Conservation (phyloP, 2,797 vertebrate species). For the Podargus strigoides region DNA sequence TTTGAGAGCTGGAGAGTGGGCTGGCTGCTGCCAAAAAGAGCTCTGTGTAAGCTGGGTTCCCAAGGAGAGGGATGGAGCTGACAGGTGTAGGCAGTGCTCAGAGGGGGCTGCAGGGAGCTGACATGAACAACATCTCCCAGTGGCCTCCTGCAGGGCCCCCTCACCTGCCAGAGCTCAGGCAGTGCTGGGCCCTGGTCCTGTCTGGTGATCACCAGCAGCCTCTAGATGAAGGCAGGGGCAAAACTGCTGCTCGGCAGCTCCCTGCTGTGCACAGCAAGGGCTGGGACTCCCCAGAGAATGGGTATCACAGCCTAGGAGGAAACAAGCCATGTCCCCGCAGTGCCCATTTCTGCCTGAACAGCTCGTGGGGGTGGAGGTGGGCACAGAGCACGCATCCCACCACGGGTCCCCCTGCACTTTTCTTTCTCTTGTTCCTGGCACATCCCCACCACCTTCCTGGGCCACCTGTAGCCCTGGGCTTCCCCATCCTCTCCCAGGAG, state of each 20-base stretch:
- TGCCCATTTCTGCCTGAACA: not conserved
- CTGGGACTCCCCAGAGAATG: not conserved
- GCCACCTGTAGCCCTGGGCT: not conserved
- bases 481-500: not conserved
- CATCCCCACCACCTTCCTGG: not conserved
- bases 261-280: accelerated
- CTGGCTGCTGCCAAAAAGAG: not conserved
- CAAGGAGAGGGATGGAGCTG: not conserved
- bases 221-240: not conserved
- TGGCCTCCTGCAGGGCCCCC: not conserved
- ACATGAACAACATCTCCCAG: accelerated
- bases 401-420: not conserved
- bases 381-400: not conserved
- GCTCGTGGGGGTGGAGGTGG: not conserved
- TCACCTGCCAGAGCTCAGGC: not conserved
- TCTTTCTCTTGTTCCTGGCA: not conserved
- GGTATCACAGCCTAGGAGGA: not conserved
- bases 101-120: not conserved
- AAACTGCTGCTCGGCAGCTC: not conserved
- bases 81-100: not conserved
- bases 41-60: accelerated
- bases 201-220: not conserved
- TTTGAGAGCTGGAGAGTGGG: not conserved
- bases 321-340: not conserved
- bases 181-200: not conserved